phyloP scores from a whole-genome alignment of 2,113 vertebrate species.

The Pycnonotus jocosus region DNA sequence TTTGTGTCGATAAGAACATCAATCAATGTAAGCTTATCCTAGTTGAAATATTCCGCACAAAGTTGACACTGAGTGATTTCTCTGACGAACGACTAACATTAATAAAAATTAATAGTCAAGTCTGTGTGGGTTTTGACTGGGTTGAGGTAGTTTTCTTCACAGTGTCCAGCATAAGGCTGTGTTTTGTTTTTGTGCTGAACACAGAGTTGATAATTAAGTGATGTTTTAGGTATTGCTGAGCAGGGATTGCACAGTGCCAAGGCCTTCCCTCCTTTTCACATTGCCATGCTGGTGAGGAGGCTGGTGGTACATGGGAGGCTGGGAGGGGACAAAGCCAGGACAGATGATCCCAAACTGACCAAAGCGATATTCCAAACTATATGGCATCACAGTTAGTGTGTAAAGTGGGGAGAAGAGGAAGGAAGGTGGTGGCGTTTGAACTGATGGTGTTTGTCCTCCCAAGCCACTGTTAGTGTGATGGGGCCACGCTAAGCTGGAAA shows the following conservation, averaged over 20 bases:
- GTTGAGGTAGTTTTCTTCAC: not conserved
- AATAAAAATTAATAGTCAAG: not conserved
- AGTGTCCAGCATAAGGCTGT: not conserved
- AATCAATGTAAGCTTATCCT: not conserved
- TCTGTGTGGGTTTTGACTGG: not conserved
- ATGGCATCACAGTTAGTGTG: fast-evolving
- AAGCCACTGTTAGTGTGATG: not conserved
- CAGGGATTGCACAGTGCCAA: not conserved
- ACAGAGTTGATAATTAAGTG: not conserved
- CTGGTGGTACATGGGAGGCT: fast-evolving
- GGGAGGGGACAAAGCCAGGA: not conserved
- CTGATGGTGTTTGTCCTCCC: not conserved
- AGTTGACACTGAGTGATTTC: not conserved
- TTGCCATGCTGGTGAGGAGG: fast-evolving
- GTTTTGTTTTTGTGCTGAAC: not conserved
- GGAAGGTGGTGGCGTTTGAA: not conserved
- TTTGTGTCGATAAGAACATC: not conserved
- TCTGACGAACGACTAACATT: not conserved
- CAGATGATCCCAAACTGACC: not conserved
- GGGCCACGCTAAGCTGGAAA: not conserved
- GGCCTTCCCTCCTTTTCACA: not conserved
- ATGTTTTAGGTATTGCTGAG: not conserved
- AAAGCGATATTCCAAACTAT: not conserved
- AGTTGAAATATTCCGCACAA: not conserved
- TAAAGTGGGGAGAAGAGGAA: fast-evolving